A percentile compares a stretch with the other conserved stretches of the same genome.
These are phyloP conservation scores for Andrena praecox DNA, from an alignment of 2,888 invertebrate genomes.

Conservation along the genomic window DNA sequence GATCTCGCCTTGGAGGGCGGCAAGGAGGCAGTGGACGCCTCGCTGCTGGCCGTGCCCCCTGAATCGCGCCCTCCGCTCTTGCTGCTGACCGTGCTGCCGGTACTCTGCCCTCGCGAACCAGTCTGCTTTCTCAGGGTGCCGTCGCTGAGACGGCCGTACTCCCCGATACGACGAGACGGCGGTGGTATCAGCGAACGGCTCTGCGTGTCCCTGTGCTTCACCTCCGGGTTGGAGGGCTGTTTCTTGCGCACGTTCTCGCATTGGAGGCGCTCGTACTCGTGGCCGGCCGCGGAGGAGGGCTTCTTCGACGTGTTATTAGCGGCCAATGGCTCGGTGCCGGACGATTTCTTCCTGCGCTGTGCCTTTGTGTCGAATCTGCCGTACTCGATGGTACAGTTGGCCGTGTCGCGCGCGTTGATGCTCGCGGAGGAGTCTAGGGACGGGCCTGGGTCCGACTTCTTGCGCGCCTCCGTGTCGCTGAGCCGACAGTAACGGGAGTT, in stretches of 20 bases:
- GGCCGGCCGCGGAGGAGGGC: conserved; percentile 78
- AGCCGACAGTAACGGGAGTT: conserved; percentile 82
- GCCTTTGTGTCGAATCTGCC: conserved; percentile 79
- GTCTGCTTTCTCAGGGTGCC: conserved; percentile 76
- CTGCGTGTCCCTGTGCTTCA: conserved; percentile 84
- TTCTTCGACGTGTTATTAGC: conserved; percentile 69
- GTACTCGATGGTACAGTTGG: conserved; percentile 81
- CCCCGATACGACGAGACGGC: conserved; percentile 86
- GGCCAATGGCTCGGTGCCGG: conserved; percentile 68
- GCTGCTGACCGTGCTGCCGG: conserved; percentile 83
- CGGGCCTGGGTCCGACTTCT: conserved; percentile 83
- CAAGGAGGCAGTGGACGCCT: conserved; percentile 87
- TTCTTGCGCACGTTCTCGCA: conserved; percentile 86
- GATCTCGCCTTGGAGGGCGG: conserved; percentile 89
- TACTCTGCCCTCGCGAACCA: conserved; percentile 78
- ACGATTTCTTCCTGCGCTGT: conserved; percentile 79
- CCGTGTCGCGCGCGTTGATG: conserved; percentile 83
- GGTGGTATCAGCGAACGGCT: conserved; percentile 86
- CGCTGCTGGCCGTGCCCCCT: conserved; percentile 86
- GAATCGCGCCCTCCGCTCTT: conserved; percentile 86
- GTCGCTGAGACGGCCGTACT: conserved; percentile 87
- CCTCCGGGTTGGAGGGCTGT: conserved; percentile 74
- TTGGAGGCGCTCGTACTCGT: conserved; percentile 89
- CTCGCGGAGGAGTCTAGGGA: conserved; percentile 62
- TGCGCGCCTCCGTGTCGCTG: conserved; percentile 82